phyloP scores from a whole-genome alignment of 1,140 invertebrate genomes.

The Manduca sexta region DNA sequence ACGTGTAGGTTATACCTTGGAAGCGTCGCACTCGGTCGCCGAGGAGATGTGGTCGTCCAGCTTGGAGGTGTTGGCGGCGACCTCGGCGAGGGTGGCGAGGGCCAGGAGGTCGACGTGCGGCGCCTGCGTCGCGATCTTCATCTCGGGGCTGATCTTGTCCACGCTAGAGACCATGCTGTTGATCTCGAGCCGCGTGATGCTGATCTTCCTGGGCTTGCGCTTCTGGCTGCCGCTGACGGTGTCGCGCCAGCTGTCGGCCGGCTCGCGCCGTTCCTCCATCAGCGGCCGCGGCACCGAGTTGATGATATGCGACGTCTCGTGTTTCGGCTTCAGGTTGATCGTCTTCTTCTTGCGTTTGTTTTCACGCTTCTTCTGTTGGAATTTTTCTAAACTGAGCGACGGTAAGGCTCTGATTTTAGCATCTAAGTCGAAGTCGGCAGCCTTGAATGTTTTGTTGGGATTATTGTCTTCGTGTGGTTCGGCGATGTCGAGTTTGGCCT shows the following conservation, averaged over 20 bases:
- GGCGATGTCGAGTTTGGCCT: conserved; percentile 39
- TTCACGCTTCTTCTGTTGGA: conserved; percentile 83
- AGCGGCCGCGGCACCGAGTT: conserved; percentile 51
- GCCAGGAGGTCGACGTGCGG: conserved; percentile 65
- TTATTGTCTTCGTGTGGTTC: conserved; percentile 55
- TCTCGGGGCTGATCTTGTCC: conserved; percentile 53
- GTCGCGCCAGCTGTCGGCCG: conserved; percentile 58
- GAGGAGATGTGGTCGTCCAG: conserved; percentile 26
- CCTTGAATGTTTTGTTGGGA: conserved; percentile 65
- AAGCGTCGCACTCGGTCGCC: too few relatives aligned
- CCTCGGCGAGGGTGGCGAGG: conserved; percentile 74
- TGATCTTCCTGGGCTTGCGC: conserved; percentile 85
- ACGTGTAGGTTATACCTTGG: conserved; percentile 54
- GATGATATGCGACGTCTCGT: conserved; percentile 44
- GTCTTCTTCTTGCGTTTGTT: conserved; percentile 78
- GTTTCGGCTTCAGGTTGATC: conserved; percentile 43
- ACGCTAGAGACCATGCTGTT: conserved; percentile 72
- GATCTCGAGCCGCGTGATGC: conserved; percentile 78
- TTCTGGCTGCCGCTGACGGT: conserved; percentile 83
- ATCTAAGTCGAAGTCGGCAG: conserved; percentile 86
- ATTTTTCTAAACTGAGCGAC: conserved; percentile 85
- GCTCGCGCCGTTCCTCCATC: conserved; percentile 41
- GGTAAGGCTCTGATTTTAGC: conserved; percentile 89
- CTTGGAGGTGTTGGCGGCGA: conserved; percentile 68
- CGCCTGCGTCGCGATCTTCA: conserved; percentile 55